Conservation (phyloP, 2,888 invertebrate genomes). For the Dryobota labecula region DNA sequence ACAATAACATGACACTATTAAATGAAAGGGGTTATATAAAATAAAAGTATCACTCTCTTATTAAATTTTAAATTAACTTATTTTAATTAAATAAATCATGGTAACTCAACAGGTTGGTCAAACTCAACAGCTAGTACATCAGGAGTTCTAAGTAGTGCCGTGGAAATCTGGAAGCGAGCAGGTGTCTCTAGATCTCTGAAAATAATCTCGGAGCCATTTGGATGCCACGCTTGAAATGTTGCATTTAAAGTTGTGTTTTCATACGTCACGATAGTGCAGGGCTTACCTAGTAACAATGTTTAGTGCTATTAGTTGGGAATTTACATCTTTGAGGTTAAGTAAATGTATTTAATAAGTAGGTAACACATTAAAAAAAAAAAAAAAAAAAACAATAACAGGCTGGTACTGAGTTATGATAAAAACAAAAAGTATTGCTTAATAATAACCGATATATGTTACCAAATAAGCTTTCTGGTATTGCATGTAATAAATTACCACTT, state of each 20-base stretch:
- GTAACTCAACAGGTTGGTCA: conserved; percentile 66
- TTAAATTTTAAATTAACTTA: neutral
- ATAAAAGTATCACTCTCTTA: neutral
- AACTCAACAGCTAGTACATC: conserved; percentile 83
- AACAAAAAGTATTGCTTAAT: neutral
- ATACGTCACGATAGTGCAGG: conserved; percentile 81
- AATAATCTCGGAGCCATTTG: conserved; percentile 79
- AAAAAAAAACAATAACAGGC: too few relatives aligned
- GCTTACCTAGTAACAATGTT: conserved; percentile 74
- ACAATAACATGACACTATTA: neutral
- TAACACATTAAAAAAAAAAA: neutral
- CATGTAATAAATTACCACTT: conserved; percentile 71
- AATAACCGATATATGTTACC: neutral
- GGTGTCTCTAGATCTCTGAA: conserved; percentile 81
- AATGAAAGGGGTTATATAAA: neutral
- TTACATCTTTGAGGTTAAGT: neutral
- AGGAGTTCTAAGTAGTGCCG: conserved; percentile 80
- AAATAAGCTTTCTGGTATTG: neutral
- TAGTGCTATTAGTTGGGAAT: neutral
- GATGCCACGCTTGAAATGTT: conserved; percentile 80
- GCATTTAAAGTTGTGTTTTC: conserved; percentile 79
- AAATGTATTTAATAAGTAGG: neutral
- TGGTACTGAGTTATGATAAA: neutral
- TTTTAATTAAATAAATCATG: conserved; percentile 34
- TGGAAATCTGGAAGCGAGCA: conserved; percentile 72